Conservation (phyloP, 2,888 invertebrate species). For the Euplexia lucipara region DNA sequence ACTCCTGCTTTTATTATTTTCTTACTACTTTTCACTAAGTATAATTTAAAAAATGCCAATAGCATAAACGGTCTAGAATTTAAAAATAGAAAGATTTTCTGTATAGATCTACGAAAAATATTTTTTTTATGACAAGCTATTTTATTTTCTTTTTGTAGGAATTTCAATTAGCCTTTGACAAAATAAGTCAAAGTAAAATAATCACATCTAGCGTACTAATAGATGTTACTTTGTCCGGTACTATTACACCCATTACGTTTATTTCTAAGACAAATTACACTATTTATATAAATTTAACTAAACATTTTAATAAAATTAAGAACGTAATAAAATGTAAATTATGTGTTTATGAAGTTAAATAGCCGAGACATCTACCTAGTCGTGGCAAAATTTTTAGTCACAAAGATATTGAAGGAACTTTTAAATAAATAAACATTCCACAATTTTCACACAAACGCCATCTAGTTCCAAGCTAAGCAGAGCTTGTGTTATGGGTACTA, state of each 20-base stretch:
- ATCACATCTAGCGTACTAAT: not conserved
- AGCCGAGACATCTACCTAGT: not conserved
- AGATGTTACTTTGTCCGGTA: no score
- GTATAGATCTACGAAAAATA: no score
- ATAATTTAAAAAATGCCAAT: not conserved
- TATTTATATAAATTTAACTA: not conserved
- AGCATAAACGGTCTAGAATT: not conserved
- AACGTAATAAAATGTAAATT: not conserved
- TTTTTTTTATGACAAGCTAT: no score
- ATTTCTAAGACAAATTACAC: not conserved
- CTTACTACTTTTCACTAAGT: not conserved
- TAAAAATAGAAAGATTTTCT: not conserved
- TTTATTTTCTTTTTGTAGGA: not conserved
- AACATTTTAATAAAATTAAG: constrained; percentile 1
- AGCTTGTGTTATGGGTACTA: no score
- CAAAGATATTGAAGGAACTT: not conserved
- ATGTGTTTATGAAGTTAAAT: constrained; percentile 23
- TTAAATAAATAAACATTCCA: no score
- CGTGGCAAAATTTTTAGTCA: not conserved
- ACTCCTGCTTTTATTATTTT: not conserved
- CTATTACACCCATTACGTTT: not conserved
- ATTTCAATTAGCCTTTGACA: not conserved
- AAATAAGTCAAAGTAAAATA: not conserved
- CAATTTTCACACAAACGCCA: no score
- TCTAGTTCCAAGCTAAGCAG: no score